Base-by-base conservation (phyloP, 2,888 invertebrate genomes). In the Brachyopa scutellaris region DNA sequence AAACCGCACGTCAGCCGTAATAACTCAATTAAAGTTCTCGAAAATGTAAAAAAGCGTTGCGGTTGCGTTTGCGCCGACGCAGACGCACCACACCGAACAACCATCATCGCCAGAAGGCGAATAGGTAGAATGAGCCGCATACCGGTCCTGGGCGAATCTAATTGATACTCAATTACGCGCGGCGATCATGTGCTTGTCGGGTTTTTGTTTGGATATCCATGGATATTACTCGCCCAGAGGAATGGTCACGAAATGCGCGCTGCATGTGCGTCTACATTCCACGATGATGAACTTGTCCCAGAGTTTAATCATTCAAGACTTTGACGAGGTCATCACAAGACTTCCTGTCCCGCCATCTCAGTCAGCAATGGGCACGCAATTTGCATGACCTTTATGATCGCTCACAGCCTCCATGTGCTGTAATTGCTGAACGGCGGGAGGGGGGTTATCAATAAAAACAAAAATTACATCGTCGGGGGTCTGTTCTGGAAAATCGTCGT, bases 101-200 rank as follows among this genome's bases (percentile, higher is more conserved):
- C n/a, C n/a, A n/a, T n/a, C n/a, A n/a, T n/a, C 36, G 80, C 80
- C 80, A 36, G 62, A 70, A 70, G 80, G 69, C 38, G 6, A 2
- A 9, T 40, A 29, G 17, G 5, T 17, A 26, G 13, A 36, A 55
- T 45, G 36, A 45, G 40, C 26, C 40, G n/a, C 11, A 21, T 57
- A 76, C 69, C 76, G 62, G 51, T 76, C 76, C 62, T 57, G 80
- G 62, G 67, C 76, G 62, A 57, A 76, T 80, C 80, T 80, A 76
- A 80, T 80, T 80, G 80, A 76, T 80, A 80, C 80, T 76, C 80
- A 74, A 74, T 80, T 80, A 80, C 76, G 62, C 74, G 74, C 69
- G 69, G 74, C 69, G 69, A 64, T 80, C 76, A 74, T 79, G 61
- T 74, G 79, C 42, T 62, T 49, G 62, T 36, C 49, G 51, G 29